Conservation (phyloP, 30 jellyfish, hydroid and myxozoan species). For the Cassiopea xamachana region DNA sequence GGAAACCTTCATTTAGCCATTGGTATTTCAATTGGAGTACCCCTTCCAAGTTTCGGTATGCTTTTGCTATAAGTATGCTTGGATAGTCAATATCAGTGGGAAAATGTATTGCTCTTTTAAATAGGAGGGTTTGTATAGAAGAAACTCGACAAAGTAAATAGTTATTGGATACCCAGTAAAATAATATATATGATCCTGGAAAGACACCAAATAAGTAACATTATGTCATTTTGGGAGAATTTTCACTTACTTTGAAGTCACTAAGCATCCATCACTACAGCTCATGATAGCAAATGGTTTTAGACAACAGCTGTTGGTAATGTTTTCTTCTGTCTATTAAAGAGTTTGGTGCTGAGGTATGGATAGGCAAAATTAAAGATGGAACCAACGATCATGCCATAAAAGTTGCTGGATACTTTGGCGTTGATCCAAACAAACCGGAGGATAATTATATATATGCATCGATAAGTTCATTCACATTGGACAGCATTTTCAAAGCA, state of each 20-base stretch:
- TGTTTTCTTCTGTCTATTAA: not conserved
- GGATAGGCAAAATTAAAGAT: constrained; percentile 70
- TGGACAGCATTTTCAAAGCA: constrained; percentile 53
- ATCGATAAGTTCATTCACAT: constrained; percentile 49
- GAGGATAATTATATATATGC: constrained; percentile 68
- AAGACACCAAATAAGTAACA: no score
- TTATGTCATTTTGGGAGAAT: no score
- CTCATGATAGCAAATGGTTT: no score
- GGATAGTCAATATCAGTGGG: not conserved
- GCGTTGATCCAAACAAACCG: constrained; percentile 63
- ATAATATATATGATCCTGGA: no score
- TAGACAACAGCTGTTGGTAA: no score
- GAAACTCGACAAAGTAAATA: no score
- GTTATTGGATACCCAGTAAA: no score
- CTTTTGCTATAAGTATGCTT: not conserved
- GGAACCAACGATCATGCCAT: constrained; percentile 62
- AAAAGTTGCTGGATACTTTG: constrained; percentile 70
- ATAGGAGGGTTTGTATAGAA: no score
- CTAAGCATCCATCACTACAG: no score
- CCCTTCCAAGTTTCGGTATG: constrained; percentile 74
- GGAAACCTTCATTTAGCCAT: constrained; percentile 79
- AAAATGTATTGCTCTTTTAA: not conserved
- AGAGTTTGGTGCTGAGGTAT: constrained; percentile 84
- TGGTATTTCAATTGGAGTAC: constrained; percentile 65
- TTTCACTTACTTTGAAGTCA: no score